These are phyloP conservation scores for Myotis planiceps DNA, from an alignment of 2,797 vertebrate genomes.

Conservation along the genomic window DNA sequence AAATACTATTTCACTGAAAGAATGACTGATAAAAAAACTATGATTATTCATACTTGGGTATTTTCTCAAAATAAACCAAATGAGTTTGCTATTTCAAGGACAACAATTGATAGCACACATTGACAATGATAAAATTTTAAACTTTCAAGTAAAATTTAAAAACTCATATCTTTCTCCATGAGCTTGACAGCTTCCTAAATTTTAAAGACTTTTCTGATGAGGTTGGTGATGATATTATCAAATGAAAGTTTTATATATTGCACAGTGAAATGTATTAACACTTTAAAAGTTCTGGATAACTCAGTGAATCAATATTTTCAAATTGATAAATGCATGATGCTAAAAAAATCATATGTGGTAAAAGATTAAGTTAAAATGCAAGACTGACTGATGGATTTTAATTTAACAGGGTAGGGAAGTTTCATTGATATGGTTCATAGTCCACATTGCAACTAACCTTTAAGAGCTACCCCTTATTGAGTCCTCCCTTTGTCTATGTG, in stretches of 20 bases:
- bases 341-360: not conserved
- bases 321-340: not conserved
- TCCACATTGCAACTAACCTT: not conserved
- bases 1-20: not conserved
- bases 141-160: not conserved
- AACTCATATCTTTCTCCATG: not conserved
- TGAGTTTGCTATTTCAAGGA: not conserved
- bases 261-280: not conserved
- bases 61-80: not conserved
- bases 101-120: not conserved
- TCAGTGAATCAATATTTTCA: not conserved
- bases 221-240: not conserved
- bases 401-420: not conserved
- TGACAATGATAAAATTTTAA: not conserved
- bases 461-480: not conserved
- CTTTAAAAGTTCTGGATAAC: not conserved
- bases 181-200: not conserved
- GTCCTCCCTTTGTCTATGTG: not conserved
- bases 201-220: slow-evolving; percentile 7
- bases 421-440: not conserved
- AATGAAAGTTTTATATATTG: not conserved
- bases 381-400: not conserved
- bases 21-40: not conserved
- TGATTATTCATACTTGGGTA: not conserved
- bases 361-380: not conserved